Evolutionary conservation across 2,888 invertebrate genomes (phyloP).

Genomic region (Terebella lapidaria): DNA sequence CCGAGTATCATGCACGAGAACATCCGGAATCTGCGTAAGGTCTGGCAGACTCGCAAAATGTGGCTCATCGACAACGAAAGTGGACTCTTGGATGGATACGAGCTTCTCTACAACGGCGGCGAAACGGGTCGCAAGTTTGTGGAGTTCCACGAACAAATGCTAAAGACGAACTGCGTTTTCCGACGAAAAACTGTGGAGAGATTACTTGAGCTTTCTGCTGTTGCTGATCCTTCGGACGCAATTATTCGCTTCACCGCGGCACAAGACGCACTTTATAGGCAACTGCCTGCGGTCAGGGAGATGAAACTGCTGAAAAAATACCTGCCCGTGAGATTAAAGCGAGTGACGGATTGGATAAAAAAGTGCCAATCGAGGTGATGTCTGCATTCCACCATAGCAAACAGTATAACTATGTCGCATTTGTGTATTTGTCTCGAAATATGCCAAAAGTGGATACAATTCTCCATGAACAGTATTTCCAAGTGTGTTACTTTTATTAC

Average conservation of each 20-base stretch:
- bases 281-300: constrained; percentile 18
- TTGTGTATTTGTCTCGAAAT: too few species aligned
- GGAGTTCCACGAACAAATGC: constrained; percentile 41
- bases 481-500: too few species aligned
- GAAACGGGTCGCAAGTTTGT: constrained; percentile 30
- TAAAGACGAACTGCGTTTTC: constrained; percentile 48
- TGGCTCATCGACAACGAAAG: constrained; percentile 55
- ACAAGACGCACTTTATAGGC: constrained; percentile 31
- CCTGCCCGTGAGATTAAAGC: constrained; percentile 30
- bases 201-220: constrained; percentile 20
- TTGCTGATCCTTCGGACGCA: constrained; percentile 22
- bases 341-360: constrained; percentile 27
- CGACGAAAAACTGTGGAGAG: constrained; percentile 33
- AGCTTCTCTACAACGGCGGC: constrained; percentile 34
- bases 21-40: constrained; percentile 50
- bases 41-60: constrained; percentile 37
- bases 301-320: constrained; percentile 23
- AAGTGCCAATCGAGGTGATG: not conserved
- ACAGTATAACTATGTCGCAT: too few species aligned
- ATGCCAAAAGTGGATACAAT: too few species aligned
- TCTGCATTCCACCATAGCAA: too few species aligned
- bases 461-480: too few species aligned
- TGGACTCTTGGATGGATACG: constrained; percentile 51
- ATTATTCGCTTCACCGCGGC: constrained; percentile 25
- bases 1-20: constrained; percentile 45